Base-by-base conservation (phyloP, 1,140 invertebrate species). In the Dendrolimus kikuchii region DNA sequence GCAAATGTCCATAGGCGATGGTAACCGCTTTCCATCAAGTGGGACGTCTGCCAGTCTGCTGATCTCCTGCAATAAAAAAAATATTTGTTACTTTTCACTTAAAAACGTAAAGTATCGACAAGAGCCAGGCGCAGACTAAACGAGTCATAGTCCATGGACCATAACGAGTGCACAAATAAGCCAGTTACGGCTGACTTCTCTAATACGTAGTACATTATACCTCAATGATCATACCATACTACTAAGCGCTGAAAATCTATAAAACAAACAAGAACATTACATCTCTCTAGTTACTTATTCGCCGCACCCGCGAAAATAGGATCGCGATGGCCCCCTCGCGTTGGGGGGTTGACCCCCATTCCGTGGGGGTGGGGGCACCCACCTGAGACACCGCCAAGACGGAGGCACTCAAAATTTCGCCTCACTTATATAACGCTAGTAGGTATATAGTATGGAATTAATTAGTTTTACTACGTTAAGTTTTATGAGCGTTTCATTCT, bases 351-450 rank as follows among this genome's bases (percentile, higher is more conserved):
- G 23, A 3, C 23, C 23, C 23, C 23, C 23, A 23, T 23, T 23
- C 23, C 23, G 23, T 23, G 23, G 23, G 23, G 23, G 23, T n/a
- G 7, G 10, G 9, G 9, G 9, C 7, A 43, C 43, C 54, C 54
- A 62, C 60, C 60, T 62, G 60, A 62, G 60, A 62, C 60, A 47
- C 50, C 44, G 49, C 51, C 42, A 63, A 63, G 60, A 63, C 60
- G 60, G 49, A 56, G 48, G 54, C 52, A 57, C 55, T 62, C 60
- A 62, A 62, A 62, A 57, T 62, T 62, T 62, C 47, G 47, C 23
- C 23, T 23, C 23, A 23, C 55, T 62, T 62, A 62, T 54, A 54
- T 58, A 62, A 58, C 50, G 46, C 43, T 23, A 23, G 23, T 23
- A 23, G 23, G 49, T 40, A 57, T 55, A 53, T 55, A 49, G 45